phyloP scores from a whole-genome alignment of 2,797 vertebrate genomes.

The Pseudochirops cupreus region DNA sequence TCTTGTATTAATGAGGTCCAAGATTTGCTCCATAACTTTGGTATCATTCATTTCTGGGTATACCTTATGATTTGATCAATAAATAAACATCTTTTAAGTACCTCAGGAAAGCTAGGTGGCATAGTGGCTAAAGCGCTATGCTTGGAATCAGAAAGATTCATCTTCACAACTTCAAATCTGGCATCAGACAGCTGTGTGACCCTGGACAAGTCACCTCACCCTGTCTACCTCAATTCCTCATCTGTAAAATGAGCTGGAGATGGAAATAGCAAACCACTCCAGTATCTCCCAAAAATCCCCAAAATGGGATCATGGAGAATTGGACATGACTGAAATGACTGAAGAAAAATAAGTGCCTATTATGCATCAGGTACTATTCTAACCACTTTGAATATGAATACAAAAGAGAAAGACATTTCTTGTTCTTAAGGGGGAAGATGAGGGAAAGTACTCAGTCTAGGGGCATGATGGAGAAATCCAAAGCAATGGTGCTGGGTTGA shows the following conservation, averaged over 20 bases:
- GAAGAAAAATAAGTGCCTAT: background rate
- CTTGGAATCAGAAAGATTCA: background rate
- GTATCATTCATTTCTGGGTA: too few relatives aligned
- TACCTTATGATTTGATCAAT: too few relatives aligned
- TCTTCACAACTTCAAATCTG: background rate
- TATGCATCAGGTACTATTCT: background rate
- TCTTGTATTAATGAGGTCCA: too few relatives aligned
- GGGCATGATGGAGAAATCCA: background rate
- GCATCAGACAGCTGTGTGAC: background rate
- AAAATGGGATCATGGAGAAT: background rate
- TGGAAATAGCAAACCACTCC: background rate
- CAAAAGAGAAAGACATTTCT: background rate
- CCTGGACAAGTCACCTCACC: background rate
- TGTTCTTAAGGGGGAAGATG: background rate
- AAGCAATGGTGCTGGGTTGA: background rate
- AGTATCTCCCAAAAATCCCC: background rate
- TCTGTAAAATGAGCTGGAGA: background rate
- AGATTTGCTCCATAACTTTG: too few relatives aligned
- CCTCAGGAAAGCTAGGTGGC: too few relatives aligned
- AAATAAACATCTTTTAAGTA: too few relatives aligned
- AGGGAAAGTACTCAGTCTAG: background rate
- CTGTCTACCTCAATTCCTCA: background rate
- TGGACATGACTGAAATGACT: background rate
- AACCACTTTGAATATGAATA: background rate
- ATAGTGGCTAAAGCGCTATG: too few relatives aligned